Evolutionary conservation across 2,797 vertebrate genomes (phyloP), one percentile per base, ranked within the genome.

Genomic region (Melanotaenia boesemani): DNA sequence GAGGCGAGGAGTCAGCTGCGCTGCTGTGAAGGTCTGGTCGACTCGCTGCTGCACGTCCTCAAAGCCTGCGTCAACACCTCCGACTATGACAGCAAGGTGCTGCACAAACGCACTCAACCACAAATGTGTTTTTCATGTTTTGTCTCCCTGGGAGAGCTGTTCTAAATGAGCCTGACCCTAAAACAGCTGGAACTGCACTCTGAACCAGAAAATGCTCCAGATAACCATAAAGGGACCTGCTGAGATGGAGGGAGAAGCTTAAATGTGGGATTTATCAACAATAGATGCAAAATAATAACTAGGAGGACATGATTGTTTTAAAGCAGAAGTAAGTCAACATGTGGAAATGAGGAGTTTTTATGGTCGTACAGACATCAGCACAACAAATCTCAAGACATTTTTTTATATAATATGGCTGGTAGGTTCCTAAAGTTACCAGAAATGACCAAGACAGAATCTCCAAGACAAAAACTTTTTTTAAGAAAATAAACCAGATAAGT

Each of bases 31-130:
- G 98, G 98, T 30, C 93, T 99, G 85, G 96, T 99, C 0, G 98
- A 99, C 91, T 98, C 98, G 0, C 93, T 99, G 87, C 94, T 99
- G 7, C 96, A 98, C 4, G 95, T 99, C 89, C 97, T 99, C 90
- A 97, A 96, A 89, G 97, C 97, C 0, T 99, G 98, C 36, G 96
- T 98, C 91, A 98, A 96, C 93, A 97, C 97, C 10, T 96, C 97
- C 0, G 97, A 99, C 85, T 99, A 97, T 1, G 97, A 99, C 93
- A 99, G 98, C 96, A 99, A 99, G 97, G 98, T 98, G 67, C 73
- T 7, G 24, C 74, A 63, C 5, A 70, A 2, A 78, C 62, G 46
- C 63, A 76, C 59, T 64, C 46, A 52, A 5, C 44, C 60, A 74
- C 58, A 18, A 59, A 30, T 64, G 28, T 24, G 9, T 39, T 16